Base-by-base conservation (phyloP, 2,888 invertebrate species). In the Spodoptera littoralis region DNA sequence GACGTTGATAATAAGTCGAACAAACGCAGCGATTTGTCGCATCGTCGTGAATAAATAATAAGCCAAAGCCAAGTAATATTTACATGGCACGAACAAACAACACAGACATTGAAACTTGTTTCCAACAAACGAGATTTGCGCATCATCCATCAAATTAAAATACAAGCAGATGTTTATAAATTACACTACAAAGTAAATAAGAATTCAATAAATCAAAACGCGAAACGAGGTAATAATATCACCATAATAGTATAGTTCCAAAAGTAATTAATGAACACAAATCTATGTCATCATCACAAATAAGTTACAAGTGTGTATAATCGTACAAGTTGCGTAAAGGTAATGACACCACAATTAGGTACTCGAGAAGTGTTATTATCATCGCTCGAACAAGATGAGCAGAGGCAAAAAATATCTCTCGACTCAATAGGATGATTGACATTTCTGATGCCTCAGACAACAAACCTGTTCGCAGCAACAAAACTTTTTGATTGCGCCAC, bases 391-490 rank as follows among this genome's bases (percentile, higher is more conserved):
- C 83, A 78, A 77, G 80, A 80, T 76, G 79, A 76, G 75, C 76
- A 65, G 30, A 59, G 67, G 60, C 67, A 82, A 82, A 84, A 85
- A 86, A 83, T 74, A 82, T 62, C 46, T 80, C 79, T 79, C 76
- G 77, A 72, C 77, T 84, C 82, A 81, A 84, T 81, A 80, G 77
- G 72, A 79, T 86, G 87, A 89, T 87, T 87, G 88, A 84, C 87
- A 84, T 84, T 84, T 82, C 73, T 78, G 80, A 82, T 79, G 79
- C 73, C 78, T 57, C 73, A 75, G 70, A 66, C 68, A 73, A 55
- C 63, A 76, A 85, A 86, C 86, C 80, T 65, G 86, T 85, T 87
- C 76, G 76, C 59, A 70, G 53, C 64, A 72, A 70, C 57, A 59
- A 76, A 70, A 68, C 66, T 63, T 73, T 74, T 76, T 72, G 67